These are phyloP conservation scores for Momotus momota DNA, from an alignment of 2,797 vertebrate genomes.

Conservation along the genomic window DNA sequence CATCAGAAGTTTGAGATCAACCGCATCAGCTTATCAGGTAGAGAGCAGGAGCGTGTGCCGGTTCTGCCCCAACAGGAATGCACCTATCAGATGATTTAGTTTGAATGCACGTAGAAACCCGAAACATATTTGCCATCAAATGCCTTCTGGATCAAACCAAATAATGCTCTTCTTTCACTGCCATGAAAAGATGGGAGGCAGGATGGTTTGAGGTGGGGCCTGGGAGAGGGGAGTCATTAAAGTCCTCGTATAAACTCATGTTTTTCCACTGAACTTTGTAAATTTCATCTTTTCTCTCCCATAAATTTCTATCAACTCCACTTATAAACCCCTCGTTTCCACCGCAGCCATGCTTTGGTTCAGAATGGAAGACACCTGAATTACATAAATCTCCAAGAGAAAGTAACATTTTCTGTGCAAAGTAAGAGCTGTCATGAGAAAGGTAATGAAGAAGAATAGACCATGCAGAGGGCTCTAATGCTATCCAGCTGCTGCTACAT, in stretches of 20 bases:
- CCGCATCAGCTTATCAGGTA: neutral
- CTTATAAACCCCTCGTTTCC: constrained; percentile 52
- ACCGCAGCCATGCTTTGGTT: constrained; percentile 67
- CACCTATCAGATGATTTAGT: neutral
- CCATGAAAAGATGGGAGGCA: neutral
- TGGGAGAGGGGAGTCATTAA: neutral
- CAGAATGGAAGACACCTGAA: constrained; percentile 85
- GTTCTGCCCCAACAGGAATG: neutral
- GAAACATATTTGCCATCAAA: neutral
- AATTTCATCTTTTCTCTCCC: neutral
- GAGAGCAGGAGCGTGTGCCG: neutral
- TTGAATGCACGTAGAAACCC: neutral
- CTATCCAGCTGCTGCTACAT: constrained; percentile 92
- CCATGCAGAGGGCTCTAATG: constrained; percentile 89
- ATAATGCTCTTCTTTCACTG: neutral
- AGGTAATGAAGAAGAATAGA: constrained; percentile 94
- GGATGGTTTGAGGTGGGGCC: neutral
- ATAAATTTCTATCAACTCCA: constrained; percentile 24
- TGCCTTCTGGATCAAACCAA: neutral
- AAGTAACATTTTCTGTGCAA: constrained; percentile 88
- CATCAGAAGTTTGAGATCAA: constrained; percentile 9
- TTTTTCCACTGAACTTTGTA: constrained; percentile 26
- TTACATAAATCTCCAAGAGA: constrained; percentile 90
- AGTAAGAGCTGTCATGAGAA: constrained; percentile 89
- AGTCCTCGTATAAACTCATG: neutral